Evolutionary conservation across 2,888 invertebrate genomes (phyloP).

Genomic region (Zygaena filipendulae): DNA sequence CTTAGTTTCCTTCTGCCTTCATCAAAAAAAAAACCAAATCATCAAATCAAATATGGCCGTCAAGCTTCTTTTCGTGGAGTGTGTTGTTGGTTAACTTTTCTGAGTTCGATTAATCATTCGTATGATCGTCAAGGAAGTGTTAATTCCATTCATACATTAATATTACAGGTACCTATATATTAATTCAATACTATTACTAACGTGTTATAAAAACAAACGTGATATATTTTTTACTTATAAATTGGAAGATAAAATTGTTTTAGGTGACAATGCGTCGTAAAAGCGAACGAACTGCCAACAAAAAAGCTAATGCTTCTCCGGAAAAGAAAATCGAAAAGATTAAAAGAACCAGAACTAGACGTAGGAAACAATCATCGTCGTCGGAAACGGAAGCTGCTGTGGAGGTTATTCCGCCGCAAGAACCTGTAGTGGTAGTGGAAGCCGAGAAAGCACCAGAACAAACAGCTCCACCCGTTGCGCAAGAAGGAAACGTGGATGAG

Average conservation of each 20-base stretch:
- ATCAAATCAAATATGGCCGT: too few relatives aligned
- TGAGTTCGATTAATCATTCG: too few relatives aligned
- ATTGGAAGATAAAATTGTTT: too few relatives aligned
- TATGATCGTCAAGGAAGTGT: too few relatives aligned
- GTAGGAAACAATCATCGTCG: conserved; percentile 66
- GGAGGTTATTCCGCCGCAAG: conserved; percentile 35
- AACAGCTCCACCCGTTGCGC: conserved; percentile 24
- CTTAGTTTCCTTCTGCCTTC: too few relatives aligned
- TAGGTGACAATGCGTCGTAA: conserved; percentile 75
- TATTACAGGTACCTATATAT: too few relatives aligned
- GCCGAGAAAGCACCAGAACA: conserved; percentile 32
- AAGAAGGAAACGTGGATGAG: conserved; percentile 44
- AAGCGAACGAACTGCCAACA: conserved; percentile 74
- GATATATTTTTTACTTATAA: conserved; percentile 5
- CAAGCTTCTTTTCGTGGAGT: too few relatives aligned
- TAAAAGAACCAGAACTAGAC: conserved; percentile 63
- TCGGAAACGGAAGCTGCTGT: conserved; percentile 61
- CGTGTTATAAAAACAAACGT: too few relatives aligned
- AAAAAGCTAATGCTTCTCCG: conserved; percentile 74
- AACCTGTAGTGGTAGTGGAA: conserved; percentile 26
- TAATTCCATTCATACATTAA: too few relatives aligned
- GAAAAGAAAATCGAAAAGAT: conserved; percentile 70
- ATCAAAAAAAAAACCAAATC: too few relatives aligned
- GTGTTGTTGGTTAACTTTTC: too few relatives aligned
- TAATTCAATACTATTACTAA: too few relatives aligned